Conservation (phyloP, 2,888 invertebrate species). For the Cataglyphis livida region DNA sequence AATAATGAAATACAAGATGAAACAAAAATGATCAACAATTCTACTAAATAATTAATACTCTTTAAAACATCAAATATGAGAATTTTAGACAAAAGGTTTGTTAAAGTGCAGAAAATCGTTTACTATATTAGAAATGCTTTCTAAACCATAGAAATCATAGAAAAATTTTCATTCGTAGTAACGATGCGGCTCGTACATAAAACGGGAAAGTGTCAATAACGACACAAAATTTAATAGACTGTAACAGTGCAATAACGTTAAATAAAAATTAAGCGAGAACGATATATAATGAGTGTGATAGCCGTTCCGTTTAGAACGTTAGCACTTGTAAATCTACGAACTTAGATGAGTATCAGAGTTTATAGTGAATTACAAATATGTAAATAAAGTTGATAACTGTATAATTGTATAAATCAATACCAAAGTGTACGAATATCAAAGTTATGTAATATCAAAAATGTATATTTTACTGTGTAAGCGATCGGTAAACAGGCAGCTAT, state of each 20-base stretch:
- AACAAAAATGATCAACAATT: neutral
- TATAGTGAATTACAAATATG: slow-evolving; percentile 58
- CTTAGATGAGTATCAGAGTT: slow-evolving; percentile 61
- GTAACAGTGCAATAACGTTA: slow-evolving; percentile 53
- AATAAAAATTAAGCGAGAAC: slow-evolving; percentile 45
- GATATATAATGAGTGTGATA: slow-evolving; percentile 83
- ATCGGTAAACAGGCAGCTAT: slow-evolving; percentile 73
- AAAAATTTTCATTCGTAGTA: slow-evolving; percentile 56
- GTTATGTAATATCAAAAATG: slow-evolving; percentile 74
- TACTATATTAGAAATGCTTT: slow-evolving; percentile 22
- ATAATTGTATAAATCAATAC: slow-evolving; percentile 73
- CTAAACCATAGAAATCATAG: slow-evolving; percentile 47
- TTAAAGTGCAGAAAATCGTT: slow-evolving; percentile 12
- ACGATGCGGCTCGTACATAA: slow-evolving; percentile 56
- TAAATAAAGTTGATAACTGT: slow-evolving; percentile 69
- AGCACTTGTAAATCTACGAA: slow-evolving; percentile 79
- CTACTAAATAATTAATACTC: neutral
- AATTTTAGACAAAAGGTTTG: slow-evolving; percentile 1
- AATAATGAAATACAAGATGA: neutral
- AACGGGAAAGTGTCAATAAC: slow-evolving; percentile 24
- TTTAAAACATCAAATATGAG: neutral
- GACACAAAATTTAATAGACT: slow-evolving; percentile 50
- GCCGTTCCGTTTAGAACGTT: slow-evolving; percentile 80
- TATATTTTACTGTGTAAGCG: slow-evolving; percentile 74
- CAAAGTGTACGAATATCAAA: slow-evolving; percentile 77